These are phyloP conservation scores for Eupeodes corollae DNA, from an alignment of 1,140 invertebrate species.

Conservation along the genomic window DNA sequence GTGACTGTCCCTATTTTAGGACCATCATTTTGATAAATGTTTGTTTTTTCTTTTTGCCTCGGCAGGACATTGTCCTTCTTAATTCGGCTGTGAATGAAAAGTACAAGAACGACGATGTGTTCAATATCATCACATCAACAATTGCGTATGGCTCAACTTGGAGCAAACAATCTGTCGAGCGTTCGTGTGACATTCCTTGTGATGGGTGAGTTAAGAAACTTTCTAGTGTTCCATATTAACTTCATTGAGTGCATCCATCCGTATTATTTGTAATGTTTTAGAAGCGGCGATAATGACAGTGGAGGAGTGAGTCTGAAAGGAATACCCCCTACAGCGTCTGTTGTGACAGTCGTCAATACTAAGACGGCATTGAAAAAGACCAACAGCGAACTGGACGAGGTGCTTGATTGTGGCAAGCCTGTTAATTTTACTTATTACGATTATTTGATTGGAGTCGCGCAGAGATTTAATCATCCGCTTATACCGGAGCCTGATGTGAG, in stretches of 20 bases:
- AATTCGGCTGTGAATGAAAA: slow-evolving; percentile 1
- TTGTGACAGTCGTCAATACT: background rate
- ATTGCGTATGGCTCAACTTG: slow-evolving; percentile 48
- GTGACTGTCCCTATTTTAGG: background rate
- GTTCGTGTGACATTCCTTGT: background rate
- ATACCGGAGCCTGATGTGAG: slow-evolving; percentile 51
- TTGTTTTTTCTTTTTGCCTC: background rate
- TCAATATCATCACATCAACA: slow-evolving; percentile 53
- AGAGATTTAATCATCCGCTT: slow-evolving; percentile 54
- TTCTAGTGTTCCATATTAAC: background rate
- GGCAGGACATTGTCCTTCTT: background rate
- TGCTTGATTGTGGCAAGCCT: slow-evolving; percentile 73
- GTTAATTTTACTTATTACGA: slow-evolving; percentile 83
- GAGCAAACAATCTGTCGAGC: slow-evolving; percentile 41
- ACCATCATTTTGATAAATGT: background rate
- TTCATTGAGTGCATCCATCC: background rate
- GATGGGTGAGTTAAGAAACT: background rate
- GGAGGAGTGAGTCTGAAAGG: background rate
- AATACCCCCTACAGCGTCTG: background rate
- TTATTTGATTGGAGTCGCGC: slow-evolving; percentile 68
- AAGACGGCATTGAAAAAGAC: slow-evolving; percentile 17
- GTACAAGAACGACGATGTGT: slow-evolving; percentile 45
- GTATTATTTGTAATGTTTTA: background rate
- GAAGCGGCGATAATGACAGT: background rate
- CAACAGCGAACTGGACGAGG: slow-evolving; percentile 46